Evolutionary conservation across 2,113 vertebrate genomes (phyloP).

Genomic region (Ascaphus truei): DNA sequence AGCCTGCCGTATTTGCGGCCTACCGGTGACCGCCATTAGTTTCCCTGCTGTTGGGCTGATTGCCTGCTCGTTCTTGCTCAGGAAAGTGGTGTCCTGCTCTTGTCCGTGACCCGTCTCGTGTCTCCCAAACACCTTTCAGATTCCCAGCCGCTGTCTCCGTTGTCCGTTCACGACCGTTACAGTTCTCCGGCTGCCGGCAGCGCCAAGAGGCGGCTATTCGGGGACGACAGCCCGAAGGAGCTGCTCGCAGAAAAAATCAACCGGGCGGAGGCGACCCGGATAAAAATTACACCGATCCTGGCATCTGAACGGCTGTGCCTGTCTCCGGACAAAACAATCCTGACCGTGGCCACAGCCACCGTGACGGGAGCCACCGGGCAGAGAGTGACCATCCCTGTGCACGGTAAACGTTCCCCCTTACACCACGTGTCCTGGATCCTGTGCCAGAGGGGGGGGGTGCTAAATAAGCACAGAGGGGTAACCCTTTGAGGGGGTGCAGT

Average conservation of each 20-base stretch:
- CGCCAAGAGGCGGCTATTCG: conserved; percentile 90
- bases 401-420: too few species aligned
- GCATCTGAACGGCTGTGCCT: conserved; percentile 47
- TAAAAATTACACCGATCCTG: conserved; percentile 58
- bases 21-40: too few species aligned
- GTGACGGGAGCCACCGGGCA: conserved; percentile 57
- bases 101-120: too few species aligned
- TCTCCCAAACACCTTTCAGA: too few species aligned
- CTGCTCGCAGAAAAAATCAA: conserved; percentile 55
- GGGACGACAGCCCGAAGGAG: conserved; percentile 73
- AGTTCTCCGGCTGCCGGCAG: conserved; percentile 91
- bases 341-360: conserved; percentile 66
- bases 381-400: conserved; percentile 75
- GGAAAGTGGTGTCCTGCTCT: too few species aligned
- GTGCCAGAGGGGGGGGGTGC: too few species aligned
- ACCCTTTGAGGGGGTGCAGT: too few species aligned
- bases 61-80: too few species aligned
- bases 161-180: conserved; percentile 89
- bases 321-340: conserved; percentile 68
- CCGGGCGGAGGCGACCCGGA: conserved; percentile 53
- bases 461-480: too few species aligned
- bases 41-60: too few species aligned
- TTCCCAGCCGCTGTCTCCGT: conserved; percentile 67
- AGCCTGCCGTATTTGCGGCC: too few species aligned
- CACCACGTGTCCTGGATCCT: neutral